Evolutionary conservation across 2,113 vertebrate species (phyloP).

Genomic region (Eurystomus gularis): DNA sequence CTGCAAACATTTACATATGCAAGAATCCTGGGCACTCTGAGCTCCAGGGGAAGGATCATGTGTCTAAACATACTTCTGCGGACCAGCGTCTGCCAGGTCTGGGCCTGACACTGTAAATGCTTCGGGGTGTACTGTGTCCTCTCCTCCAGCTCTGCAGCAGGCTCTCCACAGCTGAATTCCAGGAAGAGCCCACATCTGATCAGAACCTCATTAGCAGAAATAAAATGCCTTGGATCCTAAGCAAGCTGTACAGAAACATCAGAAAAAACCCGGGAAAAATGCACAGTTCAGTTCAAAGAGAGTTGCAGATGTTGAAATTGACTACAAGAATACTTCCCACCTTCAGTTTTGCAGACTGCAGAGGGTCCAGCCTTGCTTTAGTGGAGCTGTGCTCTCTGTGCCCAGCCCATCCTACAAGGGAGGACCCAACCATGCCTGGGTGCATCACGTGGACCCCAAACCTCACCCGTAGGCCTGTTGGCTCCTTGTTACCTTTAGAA

Average conservation of each 20-base stretch:
- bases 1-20: constrained; percentile 15
- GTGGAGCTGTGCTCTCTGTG: fast-evolving
- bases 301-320: neutral
- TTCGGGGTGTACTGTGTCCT: neutral
- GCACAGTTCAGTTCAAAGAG: neutral
- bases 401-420: neutral
- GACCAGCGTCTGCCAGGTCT: neutral
- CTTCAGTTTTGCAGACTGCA: neutral
- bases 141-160: neutral
- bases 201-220: neutral
- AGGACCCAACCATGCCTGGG: neutral
- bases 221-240: neutral
- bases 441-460: neutral
- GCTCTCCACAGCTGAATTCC: neutral
- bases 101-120: neutral
- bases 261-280: neutral
- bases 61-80: neutral
- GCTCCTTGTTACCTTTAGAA: neutral
- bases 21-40: neutral
- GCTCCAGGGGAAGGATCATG: neutral
- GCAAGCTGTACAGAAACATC: neutral
- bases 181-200: neutral
- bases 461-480: neutral
- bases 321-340: neutral
- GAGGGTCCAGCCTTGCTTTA: neutral